Evolutionary conservation across 2,113 vertebrate species (phyloP).

Genomic region (Rhinoderma darwinii): DNA sequence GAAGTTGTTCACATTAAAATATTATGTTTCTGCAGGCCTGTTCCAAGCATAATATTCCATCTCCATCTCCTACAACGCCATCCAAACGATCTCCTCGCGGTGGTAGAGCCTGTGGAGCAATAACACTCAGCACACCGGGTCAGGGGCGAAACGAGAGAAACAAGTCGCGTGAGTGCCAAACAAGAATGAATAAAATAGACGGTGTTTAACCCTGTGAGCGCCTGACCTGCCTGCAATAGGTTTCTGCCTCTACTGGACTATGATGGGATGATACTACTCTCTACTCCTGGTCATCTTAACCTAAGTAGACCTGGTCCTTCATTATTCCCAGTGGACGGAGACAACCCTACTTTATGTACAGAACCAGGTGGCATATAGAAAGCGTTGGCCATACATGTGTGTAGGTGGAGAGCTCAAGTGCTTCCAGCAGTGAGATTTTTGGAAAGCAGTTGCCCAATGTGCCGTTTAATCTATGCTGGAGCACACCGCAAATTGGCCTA

Average conservation of each 20-base stretch:
- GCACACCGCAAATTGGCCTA: too few species aligned
- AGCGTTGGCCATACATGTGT: too few species aligned
- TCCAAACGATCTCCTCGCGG: background rate
- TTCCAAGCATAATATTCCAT: constrained; percentile 27
- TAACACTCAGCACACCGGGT: background rate
- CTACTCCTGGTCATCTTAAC: too few species aligned
- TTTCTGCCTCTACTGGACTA: too few species aligned
- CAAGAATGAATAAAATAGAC: background rate
- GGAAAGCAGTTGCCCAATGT: too few species aligned
- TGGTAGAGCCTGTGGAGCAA: background rate
- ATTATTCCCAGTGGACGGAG: too few species aligned
- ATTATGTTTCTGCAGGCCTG: background rate
- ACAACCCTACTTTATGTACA: too few species aligned
- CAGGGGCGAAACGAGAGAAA: background rate
- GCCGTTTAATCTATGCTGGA: too few species aligned
- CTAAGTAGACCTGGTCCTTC: too few species aligned
- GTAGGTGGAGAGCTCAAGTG: too few species aligned
- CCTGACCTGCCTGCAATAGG: background rate
- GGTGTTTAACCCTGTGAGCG: background rate
- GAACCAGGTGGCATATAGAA: too few species aligned
- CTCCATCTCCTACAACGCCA: background rate
- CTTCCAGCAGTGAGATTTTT: too few species aligned
- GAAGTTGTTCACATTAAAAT: constrained; percentile 40
- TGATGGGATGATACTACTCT: background rate
- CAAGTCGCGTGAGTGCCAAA: background rate